Conservation (phyloP, 1,140 invertebrate species). For the Microplitis demolitor region DNA sequence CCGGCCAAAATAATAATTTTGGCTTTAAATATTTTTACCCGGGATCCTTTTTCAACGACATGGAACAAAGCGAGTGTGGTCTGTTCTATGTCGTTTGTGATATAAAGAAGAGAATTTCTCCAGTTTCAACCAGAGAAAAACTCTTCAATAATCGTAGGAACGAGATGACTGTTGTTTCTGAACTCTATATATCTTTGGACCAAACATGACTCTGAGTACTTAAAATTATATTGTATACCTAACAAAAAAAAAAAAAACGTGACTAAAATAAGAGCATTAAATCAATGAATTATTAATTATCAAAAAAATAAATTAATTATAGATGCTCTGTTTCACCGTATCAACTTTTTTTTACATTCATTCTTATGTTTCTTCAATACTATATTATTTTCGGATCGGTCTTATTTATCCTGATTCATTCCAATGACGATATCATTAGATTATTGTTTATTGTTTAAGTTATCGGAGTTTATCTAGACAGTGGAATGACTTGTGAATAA, state of each 20-base stretch:
- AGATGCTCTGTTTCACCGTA: background rate
- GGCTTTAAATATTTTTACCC: no score
- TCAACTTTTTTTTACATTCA: background rate
- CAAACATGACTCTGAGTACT: conserved; percentile 24
- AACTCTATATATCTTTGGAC: conserved; percentile 26
- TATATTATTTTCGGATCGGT: no score
- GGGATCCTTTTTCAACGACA: background rate
- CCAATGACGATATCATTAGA: background rate
- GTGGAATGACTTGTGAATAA: conserved; percentile 7
- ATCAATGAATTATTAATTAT: background rate
- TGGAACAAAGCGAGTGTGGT: conserved; percentile 10
- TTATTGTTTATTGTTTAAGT: background rate
- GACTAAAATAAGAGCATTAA: background rate
- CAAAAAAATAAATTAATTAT: background rate
- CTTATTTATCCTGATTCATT: background rate
- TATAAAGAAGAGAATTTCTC: background rate
- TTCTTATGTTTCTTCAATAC: background rate
- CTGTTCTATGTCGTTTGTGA: conserved; percentile 17
- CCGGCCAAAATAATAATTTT: no score
- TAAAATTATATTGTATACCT: background rate
- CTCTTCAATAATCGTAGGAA: background rate
- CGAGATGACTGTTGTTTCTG: background rate
- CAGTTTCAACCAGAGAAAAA: background rate
- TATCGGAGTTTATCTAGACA: background rate
- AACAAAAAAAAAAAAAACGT: background rate